Base-by-base conservation (phyloP, 2,113 vertebrate genomes). In the Naja naja region DNA sequence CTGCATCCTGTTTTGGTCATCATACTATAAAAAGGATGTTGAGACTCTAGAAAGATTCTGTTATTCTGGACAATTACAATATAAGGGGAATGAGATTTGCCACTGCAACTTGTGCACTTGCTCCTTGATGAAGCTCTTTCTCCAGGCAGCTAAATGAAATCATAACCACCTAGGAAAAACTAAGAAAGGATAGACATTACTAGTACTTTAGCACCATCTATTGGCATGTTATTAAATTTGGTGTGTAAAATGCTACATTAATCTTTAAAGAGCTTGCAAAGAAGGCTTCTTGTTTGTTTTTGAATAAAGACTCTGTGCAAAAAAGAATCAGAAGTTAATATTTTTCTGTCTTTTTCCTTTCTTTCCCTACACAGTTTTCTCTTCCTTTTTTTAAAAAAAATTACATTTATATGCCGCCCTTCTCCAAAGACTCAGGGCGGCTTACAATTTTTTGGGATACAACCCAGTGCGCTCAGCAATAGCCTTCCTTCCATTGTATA, bases 161-260 rank as follows among this genome's bases (percentile, higher is more conserved):
- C 23, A 14, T 23, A 49, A 49, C 30, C 5, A 3, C 30, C 12
- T 14, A 11, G 16, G 52, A 85, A 81, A 74, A 34, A 53, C 20
- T 49, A 54, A 11, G 25, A 56, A 22, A 1, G 81, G 43, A 25
- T 23, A 1, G 25, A 88, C 34, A 92, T 89, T 43, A 92, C 69
- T 92, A 85, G 27, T 89, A 74, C 92, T 85, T 92, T 43, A 92
- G 49, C 43, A n/a, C 92, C 92, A 85, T 58, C 88, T 92, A 89
- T 54, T 89, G 92, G n/a, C 53, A 85, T n/a, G 3, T 89, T 49
- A 9, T 47, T 2, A 47, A 2, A 43, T 56, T 53, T 34, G 43
- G 43, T 69, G 9, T 34, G 53, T 58, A 12, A 58, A 49, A 25
- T 58, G 34, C 43, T 23, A 2, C 49, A 53, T 12, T 23, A 39